Evolutionary conservation across 2,797 vertebrate species (phyloP), one percentile per base, ranked within the genome.

Genomic region (Acanthopagrus latus): DNA sequence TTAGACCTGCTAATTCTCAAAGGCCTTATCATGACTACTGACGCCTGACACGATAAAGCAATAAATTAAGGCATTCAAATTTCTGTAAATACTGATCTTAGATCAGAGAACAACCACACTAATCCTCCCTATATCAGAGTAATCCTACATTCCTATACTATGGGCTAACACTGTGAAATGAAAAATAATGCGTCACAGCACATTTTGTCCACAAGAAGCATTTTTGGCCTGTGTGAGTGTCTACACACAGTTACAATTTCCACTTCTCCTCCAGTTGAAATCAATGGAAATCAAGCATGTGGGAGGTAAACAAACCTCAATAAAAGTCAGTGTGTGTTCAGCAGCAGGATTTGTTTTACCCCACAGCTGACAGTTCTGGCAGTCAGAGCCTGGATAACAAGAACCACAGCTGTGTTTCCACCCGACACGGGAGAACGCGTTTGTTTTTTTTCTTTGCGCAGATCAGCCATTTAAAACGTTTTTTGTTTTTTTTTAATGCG

Each of bases 321-420:
- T 69, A 33, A 78, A 86, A 86, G 74, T 83, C 78, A 7, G 64
- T 10, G 57, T 55, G 72, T 20, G 20, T 38, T 80, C 81, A 82
- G 87, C 55, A 46, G 67, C 64, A 46, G 67, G 78, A 55, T 89
- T 91, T 86, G 77, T 86, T 88, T 86, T 75, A 85, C 84, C 78
- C 43, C 62, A 60, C 76, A 63, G 71, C 85, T 76, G 85, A 89
- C 76, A 85, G 80, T 18, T 86, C 76, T 90, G 91, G 85, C 89
- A 81, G 59, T 20, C 11, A 23, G 44, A 76, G 29, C 27, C 72
- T 16, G 80, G 83, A 81, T 88, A 76, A 84, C 74, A 68, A 74
- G 81, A 81, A 62, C 29, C 71, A 76, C 86, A 93, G 90, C 88
- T 92, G 91, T 75, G 86, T 89, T 89, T 84, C 80, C 84, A 84